Evolutionary conservation across 2,113 vertebrate species (phyloP), one percentile per base, ranked within the genome.

Genomic region (Polypterus bichir): DNA sequence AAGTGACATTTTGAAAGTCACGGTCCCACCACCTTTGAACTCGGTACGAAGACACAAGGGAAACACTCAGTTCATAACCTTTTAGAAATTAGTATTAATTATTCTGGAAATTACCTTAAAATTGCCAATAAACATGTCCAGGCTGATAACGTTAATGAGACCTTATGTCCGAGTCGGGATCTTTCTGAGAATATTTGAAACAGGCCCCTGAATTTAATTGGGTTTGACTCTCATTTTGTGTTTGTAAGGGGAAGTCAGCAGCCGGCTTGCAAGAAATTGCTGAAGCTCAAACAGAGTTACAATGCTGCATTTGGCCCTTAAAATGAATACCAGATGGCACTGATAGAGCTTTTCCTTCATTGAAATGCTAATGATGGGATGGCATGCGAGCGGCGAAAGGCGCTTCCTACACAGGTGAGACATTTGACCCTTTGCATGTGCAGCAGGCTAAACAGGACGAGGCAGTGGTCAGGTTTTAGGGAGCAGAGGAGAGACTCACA

Each of bases 351-450:
- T 68, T 69, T 66, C 69, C 67, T 60, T 70, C 64, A 71, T 66
- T 64, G 66, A 64, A 60, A 65, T 44, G 45, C 62, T 78, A 86
- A 84, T 84, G 75, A 81, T 68, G 73, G 69, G 46, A 73, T 79
- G 82, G 79, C 82, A 87, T 86, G 85, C 76, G 76, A 82, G 71
- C 64, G 68, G 75, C 79, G 81, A 81, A 71, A 76, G 73, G 72
- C 61, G 74, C 77, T 87, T 88, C 83, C 82, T 81, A 79, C 73
- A 77, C 79, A 84, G 82, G 82, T 87, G 85, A 85, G 78, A 81
- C 83, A 80, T 85, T 79, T 86, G 83, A 86, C 81, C 83, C 76
- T 77, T 81, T 83, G 84, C 85, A 83, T 85, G 81, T 81, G 9
- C 7, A 7, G 4, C 3, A 59, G 57, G 8, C 9, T 47, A 8